A percentile compares a stretch with the other conserved stretches of the same genome.
phyloP scores from a whole-genome alignment of 2,888 invertebrate genomes.

The Epinotia nisella region DNA sequence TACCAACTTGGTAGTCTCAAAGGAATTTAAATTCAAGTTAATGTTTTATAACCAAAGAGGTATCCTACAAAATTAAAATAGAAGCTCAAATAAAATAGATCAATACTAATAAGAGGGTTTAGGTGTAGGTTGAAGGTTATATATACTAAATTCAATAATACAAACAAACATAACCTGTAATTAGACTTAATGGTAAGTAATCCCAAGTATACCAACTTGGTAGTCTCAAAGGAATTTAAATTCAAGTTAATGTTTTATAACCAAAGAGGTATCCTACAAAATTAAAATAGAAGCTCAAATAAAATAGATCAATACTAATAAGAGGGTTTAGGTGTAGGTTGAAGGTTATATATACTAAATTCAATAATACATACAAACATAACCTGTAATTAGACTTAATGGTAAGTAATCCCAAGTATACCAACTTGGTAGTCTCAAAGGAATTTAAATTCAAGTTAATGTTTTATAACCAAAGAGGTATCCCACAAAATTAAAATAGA shows the following conservation, averaged over 20 bases:
- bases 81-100: background rate
- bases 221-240: background rate
- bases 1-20: background rate
- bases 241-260: background rate
- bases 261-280: background rate
- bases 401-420: no score
- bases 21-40: background rate
- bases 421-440: no score
- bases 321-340: conserved; percentile 11
- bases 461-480: background rate
- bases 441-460: background rate
- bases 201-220: background rate
- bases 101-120: conserved; percentile 15
- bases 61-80: background rate
- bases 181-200: conserved; percentile 15
- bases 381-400: conserved; percentile 48
- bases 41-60: background rate
- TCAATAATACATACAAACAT: conserved; percentile 46
- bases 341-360: conserved; percentile 9
- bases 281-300: background rate
- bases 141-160: conserved; percentile 21
- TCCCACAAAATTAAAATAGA: background rate
- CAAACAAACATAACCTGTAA: conserved; percentile 52
- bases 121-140: conserved; percentile 13
- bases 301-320: conserved; percentile 10